Evolutionary conservation across 1,140 invertebrate genomes (phyloP).

Genomic region (Nylanderia fulva): DNA sequence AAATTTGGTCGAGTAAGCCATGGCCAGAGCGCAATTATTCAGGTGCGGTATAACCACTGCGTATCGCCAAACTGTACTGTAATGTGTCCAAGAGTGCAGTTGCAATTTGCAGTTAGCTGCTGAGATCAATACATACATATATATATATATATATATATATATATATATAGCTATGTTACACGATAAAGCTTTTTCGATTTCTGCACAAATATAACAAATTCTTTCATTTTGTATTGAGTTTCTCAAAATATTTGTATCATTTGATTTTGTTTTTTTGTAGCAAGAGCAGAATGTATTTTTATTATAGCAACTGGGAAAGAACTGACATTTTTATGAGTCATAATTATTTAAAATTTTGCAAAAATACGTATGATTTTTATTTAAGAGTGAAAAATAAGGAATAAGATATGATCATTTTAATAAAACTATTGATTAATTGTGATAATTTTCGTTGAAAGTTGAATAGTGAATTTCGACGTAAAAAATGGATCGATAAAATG

Average conservation of each 20-base stretch:
- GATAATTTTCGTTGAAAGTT: neutral
- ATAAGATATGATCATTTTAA: too few relatives aligned
- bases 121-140: neutral
- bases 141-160: slow-evolving; percentile 16
- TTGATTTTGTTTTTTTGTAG: neutral
- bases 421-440: slow-evolving; percentile 17
- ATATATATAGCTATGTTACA: neutral
- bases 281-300: neutral
- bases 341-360: neutral
- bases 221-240: slow-evolving; percentile 9
- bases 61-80: slow-evolving; percentile 42
- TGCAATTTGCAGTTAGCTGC: slow-evolving; percentile 25
- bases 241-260: neutral
- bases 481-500: slow-evolving; percentile 33
- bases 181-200: slow-evolving; percentile 20
- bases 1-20: slow-evolving; percentile 69
- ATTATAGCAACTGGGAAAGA: too few relatives aligned
- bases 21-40: slow-evolving; percentile 74
- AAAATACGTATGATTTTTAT: neutral
- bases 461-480: neutral
- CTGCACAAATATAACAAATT: neutral
- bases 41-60: slow-evolving; percentile 59
- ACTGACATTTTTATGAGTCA: neutral
- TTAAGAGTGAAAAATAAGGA: neutral
- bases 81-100: slow-evolving; percentile 43